Evolutionary conservation across 2,113 vertebrate genomes (phyloP).

Genomic region (Bambusicola thoracicus): DNA sequence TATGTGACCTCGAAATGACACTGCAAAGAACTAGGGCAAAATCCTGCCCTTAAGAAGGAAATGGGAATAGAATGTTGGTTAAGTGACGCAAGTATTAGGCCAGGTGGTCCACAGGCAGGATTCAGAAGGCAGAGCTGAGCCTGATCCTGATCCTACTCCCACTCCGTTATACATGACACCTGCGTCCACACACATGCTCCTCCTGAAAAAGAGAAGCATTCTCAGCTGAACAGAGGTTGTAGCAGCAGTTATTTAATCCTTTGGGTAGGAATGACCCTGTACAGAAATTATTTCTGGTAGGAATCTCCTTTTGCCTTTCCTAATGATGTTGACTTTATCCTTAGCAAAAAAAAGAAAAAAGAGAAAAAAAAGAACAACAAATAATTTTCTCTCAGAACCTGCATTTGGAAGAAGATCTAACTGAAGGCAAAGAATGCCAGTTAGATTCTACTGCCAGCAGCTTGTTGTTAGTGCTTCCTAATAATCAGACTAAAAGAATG

Average conservation of each 20-base stretch:
- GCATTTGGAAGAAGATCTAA: not conserved
- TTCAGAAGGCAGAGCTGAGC: not conserved
- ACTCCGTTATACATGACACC: not conserved
- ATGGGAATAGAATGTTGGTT: not conserved
- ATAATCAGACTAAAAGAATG: not conserved
- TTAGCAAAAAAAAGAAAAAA: not conserved
- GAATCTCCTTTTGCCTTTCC: not conserved
- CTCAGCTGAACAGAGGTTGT: not conserved
- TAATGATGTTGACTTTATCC: not conserved
- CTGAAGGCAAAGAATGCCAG: not conserved
- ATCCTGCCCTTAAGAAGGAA: not conserved
- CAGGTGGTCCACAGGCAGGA: not conserved
- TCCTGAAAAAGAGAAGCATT: not conserved
- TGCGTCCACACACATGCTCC: rapidly evolving
- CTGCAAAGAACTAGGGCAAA: not conserved
- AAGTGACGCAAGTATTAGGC: not conserved
- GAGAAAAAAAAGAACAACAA: not conserved
- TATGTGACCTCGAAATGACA: not conserved
- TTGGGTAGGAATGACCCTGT: not conserved
- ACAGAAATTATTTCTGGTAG: not conserved
- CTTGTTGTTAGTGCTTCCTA: not conserved
- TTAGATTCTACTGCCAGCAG: not conserved
- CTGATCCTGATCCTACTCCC: not conserved
- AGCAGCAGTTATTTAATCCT: not conserved
- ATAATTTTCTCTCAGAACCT: not conserved